Percentiles rank a stretch among this genome's conserved stretches.
phyloP scores from a whole-genome alignment of 2,113 vertebrate genomes.

The Redunca redunca region DNA sequence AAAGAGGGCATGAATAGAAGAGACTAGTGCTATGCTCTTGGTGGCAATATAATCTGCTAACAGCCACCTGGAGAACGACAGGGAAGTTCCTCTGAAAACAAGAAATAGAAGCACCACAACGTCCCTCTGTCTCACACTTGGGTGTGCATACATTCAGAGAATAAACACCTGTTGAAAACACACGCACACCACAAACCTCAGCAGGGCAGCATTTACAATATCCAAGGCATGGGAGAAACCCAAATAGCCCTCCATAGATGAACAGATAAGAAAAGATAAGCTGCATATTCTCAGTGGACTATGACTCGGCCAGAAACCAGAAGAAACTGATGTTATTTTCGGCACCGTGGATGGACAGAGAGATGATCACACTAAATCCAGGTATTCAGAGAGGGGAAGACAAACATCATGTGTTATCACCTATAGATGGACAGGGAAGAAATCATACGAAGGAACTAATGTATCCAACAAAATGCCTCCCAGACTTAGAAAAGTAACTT shows the following conservation, averaged over 20 bases:
- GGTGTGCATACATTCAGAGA: not conserved
- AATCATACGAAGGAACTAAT: not conserved
- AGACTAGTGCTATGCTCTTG: not conserved
- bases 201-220: not conserved
- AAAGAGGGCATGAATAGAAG: not conserved
- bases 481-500: not conserved
- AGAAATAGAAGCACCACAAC: rapidly evolving
- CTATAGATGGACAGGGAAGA: not conserved
- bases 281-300: not conserved
- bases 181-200: not conserved
- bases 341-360: not conserved
- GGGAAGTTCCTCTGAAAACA: not conserved
- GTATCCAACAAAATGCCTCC: not conserved
- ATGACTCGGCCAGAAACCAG: not conserved
- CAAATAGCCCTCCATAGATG: not conserved
- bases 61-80: rapidly evolving
- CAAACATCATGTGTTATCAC: not conserved
- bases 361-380: not conserved
- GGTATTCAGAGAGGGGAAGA: not conserved
- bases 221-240: not conserved
- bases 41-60: not conserved
- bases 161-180: not conserved
- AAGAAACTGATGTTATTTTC: not conserved
- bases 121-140: not conserved
- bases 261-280: not conserved